Percentiles rank a stretch among this genome's conserved stretches.
These are phyloP conservation scores for Sarcophaga peregrina DNA, from an alignment of 1,140 invertebrate species.

Conservation along the genomic window DNA sequence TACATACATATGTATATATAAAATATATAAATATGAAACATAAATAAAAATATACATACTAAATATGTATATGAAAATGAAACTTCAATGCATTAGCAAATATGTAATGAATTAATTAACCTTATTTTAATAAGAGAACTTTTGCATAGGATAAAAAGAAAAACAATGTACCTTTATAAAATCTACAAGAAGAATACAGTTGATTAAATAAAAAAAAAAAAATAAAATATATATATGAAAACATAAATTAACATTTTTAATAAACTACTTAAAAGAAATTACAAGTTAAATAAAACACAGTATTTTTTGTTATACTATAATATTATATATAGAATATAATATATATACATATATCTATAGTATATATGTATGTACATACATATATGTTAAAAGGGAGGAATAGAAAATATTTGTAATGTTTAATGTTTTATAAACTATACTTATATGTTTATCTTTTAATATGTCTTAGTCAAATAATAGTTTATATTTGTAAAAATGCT, in stretches of 20 bases:
- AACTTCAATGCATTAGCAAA: neutral
- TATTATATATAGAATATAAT: no score
- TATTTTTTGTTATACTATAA: no score
- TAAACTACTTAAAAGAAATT: neutral
- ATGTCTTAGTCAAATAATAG: neutral
- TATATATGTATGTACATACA: neutral
- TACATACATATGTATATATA: neutral
- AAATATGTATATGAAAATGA: neutral
- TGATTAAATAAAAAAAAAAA: neutral
- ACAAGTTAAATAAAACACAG: no score
- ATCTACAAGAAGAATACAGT: neutral
- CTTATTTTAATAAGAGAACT: neutral
- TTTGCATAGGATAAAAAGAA: neutral
- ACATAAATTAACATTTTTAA: neutral
- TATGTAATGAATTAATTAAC: neutral
- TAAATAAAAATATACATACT: neutral
- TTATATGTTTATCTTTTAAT: neutral
- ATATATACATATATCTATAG: no score
- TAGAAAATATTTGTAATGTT: neutral
- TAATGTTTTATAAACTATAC: conserved; percentile 22
- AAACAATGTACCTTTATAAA: conserved; percentile 6
- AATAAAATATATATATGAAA: neutral
- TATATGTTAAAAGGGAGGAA: neutral
- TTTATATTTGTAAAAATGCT: neutral
- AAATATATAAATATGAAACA: neutral